Percentiles rank a stretch among this genome's conserved stretches.
phyloP scores from a whole-genome alignment of 1,140 invertebrate species.

The Medauroidea extradentata region DNA sequence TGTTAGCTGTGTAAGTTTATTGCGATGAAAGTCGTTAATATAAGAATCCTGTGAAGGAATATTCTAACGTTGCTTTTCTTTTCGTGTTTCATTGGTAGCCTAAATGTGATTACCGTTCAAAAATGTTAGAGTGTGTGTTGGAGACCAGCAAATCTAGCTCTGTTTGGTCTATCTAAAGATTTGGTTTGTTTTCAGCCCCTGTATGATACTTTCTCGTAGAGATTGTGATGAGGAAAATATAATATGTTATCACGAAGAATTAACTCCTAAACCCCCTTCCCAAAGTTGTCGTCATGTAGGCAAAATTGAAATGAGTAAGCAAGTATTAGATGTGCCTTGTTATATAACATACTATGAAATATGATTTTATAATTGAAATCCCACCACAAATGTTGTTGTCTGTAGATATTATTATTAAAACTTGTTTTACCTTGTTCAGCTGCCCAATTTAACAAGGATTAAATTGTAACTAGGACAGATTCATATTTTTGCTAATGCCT shows the following conservation, averaged over 20 bases:
- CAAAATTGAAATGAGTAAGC: slow-evolving; percentile 4
- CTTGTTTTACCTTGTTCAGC: too few species aligned
- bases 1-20: not conserved
- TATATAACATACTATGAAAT: too few species aligned
- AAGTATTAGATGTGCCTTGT: too few species aligned
- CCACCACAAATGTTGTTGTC: too few species aligned
- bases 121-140: not conserved
- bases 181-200: not conserved
- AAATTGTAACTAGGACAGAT: too few species aligned
- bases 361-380: too few species aligned
- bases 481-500: too few species aligned
- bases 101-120: not conserved
- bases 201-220: slow-evolving; percentile 4
- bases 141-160: not conserved
- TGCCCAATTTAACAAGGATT: too few species aligned
- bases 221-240: slow-evolving; percentile 1
- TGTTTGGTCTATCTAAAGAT: not conserved
- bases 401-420: too few species aligned
- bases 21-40: not conserved
- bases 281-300: slow-evolving; percentile 12
- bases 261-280: slow-evolving; percentile 14
- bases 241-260: not conserved
- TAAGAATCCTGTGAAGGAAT: not conserved
- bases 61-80: not conserved
- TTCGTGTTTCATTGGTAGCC: not conserved